Conservation (phyloP, 2,113 vertebrate genomes). For the Peromyscus californicus region DNA sequence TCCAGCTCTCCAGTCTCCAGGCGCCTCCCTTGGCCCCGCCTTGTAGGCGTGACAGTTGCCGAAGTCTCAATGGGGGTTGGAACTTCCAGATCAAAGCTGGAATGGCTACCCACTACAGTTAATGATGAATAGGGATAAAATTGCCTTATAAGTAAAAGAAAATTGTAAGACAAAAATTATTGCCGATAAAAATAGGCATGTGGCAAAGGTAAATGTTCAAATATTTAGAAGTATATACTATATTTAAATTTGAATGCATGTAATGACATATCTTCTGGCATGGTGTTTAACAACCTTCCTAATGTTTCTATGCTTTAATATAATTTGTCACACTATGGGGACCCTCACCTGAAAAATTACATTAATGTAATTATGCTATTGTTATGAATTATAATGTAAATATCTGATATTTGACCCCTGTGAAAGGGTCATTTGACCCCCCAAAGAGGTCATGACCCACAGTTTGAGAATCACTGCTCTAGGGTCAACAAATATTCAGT, state of each 20-base stretch:
- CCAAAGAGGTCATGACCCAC: background rate
- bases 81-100: too few relatives aligned
- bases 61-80: too few relatives aligned
- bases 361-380: background rate
- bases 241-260: background rate
- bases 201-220: background rate
- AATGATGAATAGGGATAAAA: background rate
- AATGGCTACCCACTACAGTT: too few relatives aligned
- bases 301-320: background rate
- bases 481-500: background rate
- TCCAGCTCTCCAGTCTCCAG: too few relatives aligned
- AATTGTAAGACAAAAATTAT: background rate
- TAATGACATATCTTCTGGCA: background rate
- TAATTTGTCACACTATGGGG: background rate
- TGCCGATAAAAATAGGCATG: background rate
- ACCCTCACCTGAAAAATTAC: background rate
- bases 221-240: background rate
- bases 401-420: background rate
- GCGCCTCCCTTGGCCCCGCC: too few relatives aligned
- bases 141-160: background rate
- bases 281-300: background rate
- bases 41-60: too few relatives aligned
- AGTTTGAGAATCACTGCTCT: background rate
- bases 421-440: background rate
- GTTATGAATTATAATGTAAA: background rate